Conservation (phyloP, 2,113 vertebrate species). For the Oryzias woworae region DNA sequence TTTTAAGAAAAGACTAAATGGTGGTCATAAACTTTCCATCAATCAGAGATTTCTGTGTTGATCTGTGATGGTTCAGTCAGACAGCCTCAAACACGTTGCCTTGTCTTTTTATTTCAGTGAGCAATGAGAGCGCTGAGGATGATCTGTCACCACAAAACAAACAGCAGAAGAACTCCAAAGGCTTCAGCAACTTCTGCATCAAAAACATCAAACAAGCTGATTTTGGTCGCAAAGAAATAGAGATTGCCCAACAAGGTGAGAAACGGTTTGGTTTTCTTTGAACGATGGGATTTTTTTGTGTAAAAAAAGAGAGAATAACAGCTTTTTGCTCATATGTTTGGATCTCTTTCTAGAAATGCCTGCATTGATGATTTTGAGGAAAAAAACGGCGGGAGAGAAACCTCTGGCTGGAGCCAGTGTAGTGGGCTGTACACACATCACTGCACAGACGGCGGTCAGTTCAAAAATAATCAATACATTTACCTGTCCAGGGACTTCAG, state of each 20-base stretch:
- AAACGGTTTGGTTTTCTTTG: not conserved
- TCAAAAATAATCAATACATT: constrained; percentile 1
- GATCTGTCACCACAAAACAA: constrained; percentile 84
- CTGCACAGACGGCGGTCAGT: constrained; percentile 93
- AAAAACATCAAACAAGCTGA: constrained; percentile 90
- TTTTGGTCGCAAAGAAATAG: constrained; percentile 89
- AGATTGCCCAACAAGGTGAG: constrained; percentile 88
- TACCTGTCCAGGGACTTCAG: too few relatives aligned
- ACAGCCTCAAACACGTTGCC: not conserved
- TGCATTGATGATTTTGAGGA: constrained; percentile 91
- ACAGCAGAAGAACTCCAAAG: constrained; percentile 85
- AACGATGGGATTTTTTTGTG: not conserved
- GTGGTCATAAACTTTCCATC: too few relatives aligned
- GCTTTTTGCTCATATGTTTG: not conserved
- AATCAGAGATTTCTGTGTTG: too few relatives aligned
- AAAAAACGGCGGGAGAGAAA: constrained; percentile 88
- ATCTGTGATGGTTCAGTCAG: too few relatives aligned
- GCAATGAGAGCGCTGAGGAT: constrained; percentile 86
- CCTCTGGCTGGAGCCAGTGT: constrained; percentile 92
- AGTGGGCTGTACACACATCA: constrained; percentile 94
- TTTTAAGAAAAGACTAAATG: too few relatives aligned
- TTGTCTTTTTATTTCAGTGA: constrained; percentile 71
- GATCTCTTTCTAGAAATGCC: constrained; percentile 84
- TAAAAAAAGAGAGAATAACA: not conserved
- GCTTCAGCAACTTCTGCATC: constrained; percentile 88